Percentiles rank a stretch among this genome's conserved stretches.
phyloP scores from a whole-genome alignment of 2,797 vertebrate genomes.

The Anguilla obscura region DNA sequence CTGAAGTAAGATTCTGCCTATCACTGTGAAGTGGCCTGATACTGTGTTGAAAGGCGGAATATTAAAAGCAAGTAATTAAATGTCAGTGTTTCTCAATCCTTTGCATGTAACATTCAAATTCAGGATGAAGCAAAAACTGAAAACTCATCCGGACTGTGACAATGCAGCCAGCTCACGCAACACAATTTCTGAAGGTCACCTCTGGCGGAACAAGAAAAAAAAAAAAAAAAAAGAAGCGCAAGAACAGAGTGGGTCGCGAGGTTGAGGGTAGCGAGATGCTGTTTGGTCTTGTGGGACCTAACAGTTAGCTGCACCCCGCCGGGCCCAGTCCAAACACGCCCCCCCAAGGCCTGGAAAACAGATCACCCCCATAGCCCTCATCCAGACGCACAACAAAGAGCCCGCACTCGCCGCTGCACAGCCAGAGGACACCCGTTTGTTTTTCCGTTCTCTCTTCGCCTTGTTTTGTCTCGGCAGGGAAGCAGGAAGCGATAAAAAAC shows the following conservation, averaged over 20 bases:
- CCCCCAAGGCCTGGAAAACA: neutral
- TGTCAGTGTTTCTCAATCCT: neutral
- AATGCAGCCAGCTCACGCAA: neutral
- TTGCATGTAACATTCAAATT: neutral
- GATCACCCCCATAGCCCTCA: neutral
- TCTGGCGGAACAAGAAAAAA: neutral
- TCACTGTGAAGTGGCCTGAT: neutral
- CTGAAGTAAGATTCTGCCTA: neutral
- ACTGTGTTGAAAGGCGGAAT: neutral
- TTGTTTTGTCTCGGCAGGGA: slow-evolving; percentile 46
- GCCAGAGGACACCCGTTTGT: neutral
- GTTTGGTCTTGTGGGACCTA: neutral
- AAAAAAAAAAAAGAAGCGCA: neutral
- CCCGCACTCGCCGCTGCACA: neutral
- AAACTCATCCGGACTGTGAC: neutral
- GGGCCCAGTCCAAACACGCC: slow-evolving; percentile 8
- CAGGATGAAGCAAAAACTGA: neutral
- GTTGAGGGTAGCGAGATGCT: neutral
- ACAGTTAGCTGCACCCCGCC: neutral
- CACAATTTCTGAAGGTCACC: neutral
- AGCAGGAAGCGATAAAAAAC: slow-evolving; percentile 26
- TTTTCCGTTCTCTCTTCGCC: neutral
- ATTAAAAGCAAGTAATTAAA: neutral
- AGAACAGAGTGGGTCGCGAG: neutral
- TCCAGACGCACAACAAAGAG: neutral